Base-by-base conservation (phyloP, 2,797 vertebrate genomes). In the Myoxocephalus aenaeus region DNA sequence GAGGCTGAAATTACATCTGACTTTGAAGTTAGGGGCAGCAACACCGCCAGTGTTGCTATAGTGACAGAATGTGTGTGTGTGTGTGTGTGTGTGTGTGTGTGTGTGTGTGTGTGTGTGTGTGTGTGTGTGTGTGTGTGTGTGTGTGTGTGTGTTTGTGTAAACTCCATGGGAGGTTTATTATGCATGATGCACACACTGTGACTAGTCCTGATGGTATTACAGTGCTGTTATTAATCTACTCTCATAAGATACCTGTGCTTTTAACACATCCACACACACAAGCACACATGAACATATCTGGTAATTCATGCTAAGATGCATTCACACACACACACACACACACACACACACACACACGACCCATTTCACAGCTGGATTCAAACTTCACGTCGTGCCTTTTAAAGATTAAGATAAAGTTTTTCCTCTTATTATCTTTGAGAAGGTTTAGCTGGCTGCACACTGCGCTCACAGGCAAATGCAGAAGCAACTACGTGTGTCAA, bases 1-100 rank as follows among this genome's bases (percentile, higher is more conserved):
- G 95, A 96, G 96, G 95, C 96, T 97, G 97, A 96, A 97, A 98
- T 97, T 97, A 97, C 97, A 97, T 96, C 97, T 96, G 96, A 96
- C 96, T 98, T 96, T 96, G 96, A 96, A 97, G 96, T 96, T 93
- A 56, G 93, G 95, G 94, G 95, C 85, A 88, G 87, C 88, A 84
- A 92, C 92, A 94, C 94, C 91, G 91, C 95, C 95, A 94, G 93
- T 80, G 96, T 98, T 96, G 95, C 96, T 93, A 97, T 97, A 95
- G 96, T 79, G 94, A 98, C 95, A 85, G 86, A 88, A 87, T 61
- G 80, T 75, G 75, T 69, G 78, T 54, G 59, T 58, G 57, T 80
- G 59, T 66, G 69, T 3, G 58, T 53, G 76, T 73, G 59, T 66
- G 69, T 3, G 58, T 53, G 76, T 73, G 66, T 48, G 46, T 79